Evolutionary conservation across 2,113 vertebrate species (phyloP).

Genomic region (Mixornis gularis): DNA sequence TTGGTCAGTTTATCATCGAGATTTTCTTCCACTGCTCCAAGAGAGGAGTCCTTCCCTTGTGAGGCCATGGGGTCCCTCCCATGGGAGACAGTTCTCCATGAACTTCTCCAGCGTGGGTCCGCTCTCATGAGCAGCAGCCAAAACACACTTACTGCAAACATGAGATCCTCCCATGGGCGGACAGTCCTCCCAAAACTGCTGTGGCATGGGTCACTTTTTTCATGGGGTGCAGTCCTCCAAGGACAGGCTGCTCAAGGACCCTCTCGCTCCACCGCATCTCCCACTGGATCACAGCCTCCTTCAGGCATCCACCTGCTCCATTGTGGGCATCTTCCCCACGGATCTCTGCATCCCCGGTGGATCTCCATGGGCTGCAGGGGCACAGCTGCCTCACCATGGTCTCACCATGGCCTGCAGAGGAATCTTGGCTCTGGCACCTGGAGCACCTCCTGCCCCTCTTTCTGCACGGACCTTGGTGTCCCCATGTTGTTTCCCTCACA

Average conservation of each 20-base stretch:
- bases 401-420: neutral
- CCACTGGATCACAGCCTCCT: neutral
- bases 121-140: neutral
- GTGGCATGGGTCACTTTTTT: neutral
- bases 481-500: neutral
- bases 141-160: no score
- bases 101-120: neutral
- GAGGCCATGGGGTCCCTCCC: fast-evolving
- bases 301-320: neutral
- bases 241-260: neutral
- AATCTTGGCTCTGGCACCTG: neutral
- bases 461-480: neutral
- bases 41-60: neutral
- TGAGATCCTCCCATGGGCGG: neutral
- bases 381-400: no score
- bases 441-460: neutral
- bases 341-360: neutral
- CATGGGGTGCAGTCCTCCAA: neutral
- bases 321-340: neutral
- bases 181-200: neutral
- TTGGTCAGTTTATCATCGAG: neutral
- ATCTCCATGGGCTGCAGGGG: no score
- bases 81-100: neutral
- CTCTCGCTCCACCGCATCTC: fast-evolving
- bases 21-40: fast-evolving